These are phyloP conservation scores for Myotis brandtii DNA, from an alignment of 2,113 vertebrate genomes.

Conservation along the genomic window DNA sequence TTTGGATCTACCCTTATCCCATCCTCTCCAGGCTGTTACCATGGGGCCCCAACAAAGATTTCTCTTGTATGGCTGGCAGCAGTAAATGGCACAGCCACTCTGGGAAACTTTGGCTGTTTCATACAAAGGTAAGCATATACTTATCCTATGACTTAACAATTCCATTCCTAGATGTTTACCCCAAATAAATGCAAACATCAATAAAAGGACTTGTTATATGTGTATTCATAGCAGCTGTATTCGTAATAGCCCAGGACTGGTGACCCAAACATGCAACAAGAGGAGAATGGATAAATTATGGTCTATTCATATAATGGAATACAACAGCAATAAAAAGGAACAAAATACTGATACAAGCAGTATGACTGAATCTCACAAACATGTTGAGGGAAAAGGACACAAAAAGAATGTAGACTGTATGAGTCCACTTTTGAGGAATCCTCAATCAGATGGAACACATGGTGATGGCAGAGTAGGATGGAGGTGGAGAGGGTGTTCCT, in stretches of 20 bases:
- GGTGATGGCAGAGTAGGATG: background rate
- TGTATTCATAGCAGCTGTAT: conserved; percentile 22
- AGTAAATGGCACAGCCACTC: background rate
- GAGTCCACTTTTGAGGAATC: background rate
- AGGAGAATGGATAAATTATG: background rate
- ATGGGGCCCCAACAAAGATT: background rate
- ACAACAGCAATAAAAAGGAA: conserved; percentile 3
- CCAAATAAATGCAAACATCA: conserved; percentile 18
- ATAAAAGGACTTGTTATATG: background rate
- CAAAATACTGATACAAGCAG: background rate
- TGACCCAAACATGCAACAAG: background rate
- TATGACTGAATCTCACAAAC: background rate
- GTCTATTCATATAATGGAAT: background rate
- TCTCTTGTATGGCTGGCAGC: background rate
- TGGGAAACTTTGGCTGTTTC: background rate
- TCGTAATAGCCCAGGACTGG: conserved; percentile 30
- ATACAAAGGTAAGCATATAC: background rate
- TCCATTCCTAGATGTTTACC: background rate
- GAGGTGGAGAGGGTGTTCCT: background rate
- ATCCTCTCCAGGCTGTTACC: background rate
- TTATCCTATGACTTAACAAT: background rate
- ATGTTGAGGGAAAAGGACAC: background rate
- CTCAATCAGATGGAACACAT: background rate
- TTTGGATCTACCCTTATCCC: background rate
- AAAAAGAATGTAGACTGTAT: background rate